Evolutionary conservation across 2,888 invertebrate genomes (phyloP).

Genomic region (Rhogogaster chlorosoma): DNA sequence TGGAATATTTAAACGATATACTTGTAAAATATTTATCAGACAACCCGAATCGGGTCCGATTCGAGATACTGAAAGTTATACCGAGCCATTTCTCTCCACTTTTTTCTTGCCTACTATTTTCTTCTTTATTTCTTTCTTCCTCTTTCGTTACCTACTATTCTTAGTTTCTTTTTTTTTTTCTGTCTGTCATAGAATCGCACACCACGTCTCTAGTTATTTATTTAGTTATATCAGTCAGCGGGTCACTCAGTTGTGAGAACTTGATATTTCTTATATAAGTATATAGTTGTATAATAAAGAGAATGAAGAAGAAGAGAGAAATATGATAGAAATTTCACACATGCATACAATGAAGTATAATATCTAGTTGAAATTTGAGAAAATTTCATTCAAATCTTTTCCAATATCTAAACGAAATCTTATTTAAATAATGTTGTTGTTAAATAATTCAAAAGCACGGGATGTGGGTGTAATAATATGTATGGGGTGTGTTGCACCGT

Average conservation of each 20-base stretch:
- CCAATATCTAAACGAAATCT: too few relatives aligned
- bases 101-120: background rate
- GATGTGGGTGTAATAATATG: background rate
- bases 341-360: too few relatives aligned
- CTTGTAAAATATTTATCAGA: background rate
- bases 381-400: too few relatives aligned
- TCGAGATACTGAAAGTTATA: background rate
- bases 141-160: background rate
- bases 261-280: too few relatives aligned
- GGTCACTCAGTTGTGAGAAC: too few relatives aligned
- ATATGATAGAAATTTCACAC: too few relatives aligned
- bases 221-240: background rate
- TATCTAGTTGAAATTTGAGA: too few relatives aligned
- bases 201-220: background rate
- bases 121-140: background rate
- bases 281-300: too few relatives aligned
- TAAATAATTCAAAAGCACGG: conserved; percentile 26
- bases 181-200: background rate
- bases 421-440: too few relatives aligned
- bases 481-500: background rate
- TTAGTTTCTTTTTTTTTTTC: background rate
- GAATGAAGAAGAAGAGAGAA: too few relatives aligned
- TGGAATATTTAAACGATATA: conserved; percentile 14
- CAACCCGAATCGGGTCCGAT: background rate
- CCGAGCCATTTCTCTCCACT: background rate